A percentile compares a stretch with the other conserved stretches of the same genome.
These are phyloP conservation scores for Conus canariensis DNA, from an alignment of 2,888 invertebrate genomes.

Conservation along the genomic window DNA sequence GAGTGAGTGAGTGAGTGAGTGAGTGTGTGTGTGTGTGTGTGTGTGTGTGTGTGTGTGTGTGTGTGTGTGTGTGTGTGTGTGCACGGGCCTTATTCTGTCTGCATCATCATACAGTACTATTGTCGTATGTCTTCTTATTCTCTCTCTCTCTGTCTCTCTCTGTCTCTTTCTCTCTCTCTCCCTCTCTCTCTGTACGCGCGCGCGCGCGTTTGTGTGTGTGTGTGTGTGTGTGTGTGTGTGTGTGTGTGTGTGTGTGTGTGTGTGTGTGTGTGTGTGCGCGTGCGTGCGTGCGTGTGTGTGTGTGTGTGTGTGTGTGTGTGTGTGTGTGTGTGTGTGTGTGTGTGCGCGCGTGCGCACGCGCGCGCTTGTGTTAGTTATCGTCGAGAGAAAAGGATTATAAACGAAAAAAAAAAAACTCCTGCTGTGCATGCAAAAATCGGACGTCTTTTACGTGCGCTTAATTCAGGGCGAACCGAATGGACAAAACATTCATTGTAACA, in stretches of 20 bases:
- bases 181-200: no score
- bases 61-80: constrained; percentile 18
- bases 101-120: background rate
- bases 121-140: background rate
- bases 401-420: no score
- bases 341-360: background rate
- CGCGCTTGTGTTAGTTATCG: background rate
- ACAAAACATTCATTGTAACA: no score
- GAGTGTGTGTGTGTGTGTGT: background rate
- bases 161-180: no score
- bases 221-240: constrained; percentile 1
- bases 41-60: constrained; percentile 15
- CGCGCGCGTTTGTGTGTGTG: background rate
- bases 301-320: background rate
- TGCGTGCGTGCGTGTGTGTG: background rate
- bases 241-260: constrained; percentile 1
- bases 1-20: background rate
- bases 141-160: no score
- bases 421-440: no score
- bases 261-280: background rate
- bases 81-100: background rate
- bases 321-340: background rate
- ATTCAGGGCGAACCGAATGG: no score
- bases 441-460: no score
- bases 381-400: background rate